These are phyloP conservation scores for Dipodomys merriami DNA, from an alignment of 2,113 vertebrate genomes.

Conservation along the genomic window DNA sequence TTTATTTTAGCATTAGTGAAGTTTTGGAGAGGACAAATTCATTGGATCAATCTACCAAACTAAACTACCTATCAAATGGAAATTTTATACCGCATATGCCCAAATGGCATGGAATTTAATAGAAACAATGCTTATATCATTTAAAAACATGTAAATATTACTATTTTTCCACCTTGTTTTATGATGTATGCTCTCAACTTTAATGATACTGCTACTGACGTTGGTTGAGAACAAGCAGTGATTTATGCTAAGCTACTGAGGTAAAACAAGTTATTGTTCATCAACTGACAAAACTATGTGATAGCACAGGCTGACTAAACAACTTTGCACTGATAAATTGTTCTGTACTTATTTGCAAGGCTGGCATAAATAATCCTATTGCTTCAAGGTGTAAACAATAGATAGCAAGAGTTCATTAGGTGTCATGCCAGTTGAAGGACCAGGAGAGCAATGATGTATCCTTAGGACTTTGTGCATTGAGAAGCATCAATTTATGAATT, in stretches of 20 bases:
- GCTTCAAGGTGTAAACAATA: constrained; percentile 75
- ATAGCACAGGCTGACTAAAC: constrained; percentile 66
- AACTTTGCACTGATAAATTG: constrained; percentile 71
- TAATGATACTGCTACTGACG: background rate
- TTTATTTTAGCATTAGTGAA: background rate
- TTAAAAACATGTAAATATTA: constrained; percentile 17
- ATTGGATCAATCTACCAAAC: background rate
- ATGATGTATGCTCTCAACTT: background rate
- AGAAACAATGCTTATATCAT: background rate
- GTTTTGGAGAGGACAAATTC: background rate
- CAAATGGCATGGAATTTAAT: background rate
- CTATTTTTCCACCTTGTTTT: constrained; percentile 4
- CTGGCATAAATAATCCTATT: constrained; percentile 73
- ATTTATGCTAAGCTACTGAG: constrained; percentile 57
- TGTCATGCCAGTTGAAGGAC: constrained; percentile 1
- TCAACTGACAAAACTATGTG: constrained; percentile 70
- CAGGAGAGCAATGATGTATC: background rate
- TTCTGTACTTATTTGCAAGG: constrained; percentile 70
- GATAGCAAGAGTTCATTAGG: constrained; percentile 63
- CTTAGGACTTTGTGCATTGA: background rate
- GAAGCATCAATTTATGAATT: constrained; percentile 1
- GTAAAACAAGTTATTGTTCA: constrained; percentile 63
- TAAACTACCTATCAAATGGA: background rate
- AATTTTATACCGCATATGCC: background rate
- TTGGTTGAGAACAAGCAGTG: constrained; percentile 49